Conservation (phyloP, 2,113 vertebrate genomes). For the Manacus vitellinus region DNA sequence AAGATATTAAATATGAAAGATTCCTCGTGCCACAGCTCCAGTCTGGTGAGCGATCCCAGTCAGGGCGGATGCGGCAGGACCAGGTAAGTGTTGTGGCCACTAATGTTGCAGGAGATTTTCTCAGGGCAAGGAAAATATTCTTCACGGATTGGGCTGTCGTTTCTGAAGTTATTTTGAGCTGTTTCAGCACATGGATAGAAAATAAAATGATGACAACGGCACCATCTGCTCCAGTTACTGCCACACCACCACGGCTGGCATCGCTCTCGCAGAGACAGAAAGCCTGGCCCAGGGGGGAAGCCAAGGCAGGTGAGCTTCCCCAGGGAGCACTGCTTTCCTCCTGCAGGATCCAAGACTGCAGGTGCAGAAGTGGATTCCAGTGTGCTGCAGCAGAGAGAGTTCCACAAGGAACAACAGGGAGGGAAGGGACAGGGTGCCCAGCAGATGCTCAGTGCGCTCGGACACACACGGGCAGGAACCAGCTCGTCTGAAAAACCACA, state of each 20-base stretch:
- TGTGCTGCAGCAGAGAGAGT: rapidly evolving
- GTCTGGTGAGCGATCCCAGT: rapidly evolving
- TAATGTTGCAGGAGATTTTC: neutral
- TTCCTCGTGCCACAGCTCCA: neutral
- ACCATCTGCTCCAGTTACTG: slow-evolving; percentile 43
- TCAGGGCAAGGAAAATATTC: neutral
- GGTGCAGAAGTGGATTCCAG: rapidly evolving
- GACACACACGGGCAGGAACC: neutral
- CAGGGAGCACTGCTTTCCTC: neutral
- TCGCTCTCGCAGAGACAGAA: neutral
- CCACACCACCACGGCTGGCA: neutral
- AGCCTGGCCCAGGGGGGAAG: neutral
- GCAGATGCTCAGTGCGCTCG: neutral
- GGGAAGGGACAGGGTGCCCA: rapidly evolving
- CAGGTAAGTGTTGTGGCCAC: neutral
- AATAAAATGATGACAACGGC: neutral
- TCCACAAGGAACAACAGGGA: neutral
- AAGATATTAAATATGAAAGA: slow-evolving; percentile 13
- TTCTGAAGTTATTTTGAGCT: slow-evolving; percentile 27
- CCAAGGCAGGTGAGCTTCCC: neutral
- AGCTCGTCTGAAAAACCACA: neutral
- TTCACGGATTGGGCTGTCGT: neutral
- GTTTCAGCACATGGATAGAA: slow-evolving; percentile 7
- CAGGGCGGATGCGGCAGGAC: neutral
- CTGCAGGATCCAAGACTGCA: rapidly evolving